Base-by-base conservation (phyloP, 2,797 vertebrate genomes). In the Rhynchonycteris naso region DNA sequence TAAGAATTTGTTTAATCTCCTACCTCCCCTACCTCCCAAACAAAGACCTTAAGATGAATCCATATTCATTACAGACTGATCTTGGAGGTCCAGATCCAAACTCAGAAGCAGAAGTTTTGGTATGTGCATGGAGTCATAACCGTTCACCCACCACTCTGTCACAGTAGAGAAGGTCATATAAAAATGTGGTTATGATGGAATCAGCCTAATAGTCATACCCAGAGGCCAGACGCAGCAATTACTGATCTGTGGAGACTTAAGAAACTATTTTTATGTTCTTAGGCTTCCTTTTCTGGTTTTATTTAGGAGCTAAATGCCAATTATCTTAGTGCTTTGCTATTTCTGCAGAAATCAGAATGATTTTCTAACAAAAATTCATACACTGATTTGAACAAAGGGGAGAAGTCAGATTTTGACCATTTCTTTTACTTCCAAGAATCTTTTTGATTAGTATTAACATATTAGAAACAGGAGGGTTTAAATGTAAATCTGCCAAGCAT, bases 231-330 rank as follows among this genome's bases (percentile, higher is more conserved):
- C 33, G 54, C n/a, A 75, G 50, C 56, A 26, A 56, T 85, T 66
- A 72, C 38, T 66, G 69, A 52, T 82, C 88, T 26, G 1, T 24
- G 47, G 81, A 43, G 71, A 88, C 38, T 56, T 80, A 54, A 66
- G 19, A 95, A 92, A 88, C 79, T 58, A 63, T 38, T 93, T 95
- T 87, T 94, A 68, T 81, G 71, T 94, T 95, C 90, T 93, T 97
- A 91, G 35, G 63, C 95, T 96, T 91, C 97, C 95, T 95, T 97
- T 97, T 56, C 86, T 97, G 96, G 86, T 81, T 95, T 96, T 86
- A 86, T 93, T 93, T 93, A 47, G 19, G n/a, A 97, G 9, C 33
- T 86, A 83, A 90, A 92, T 83, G 74, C 74, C 61, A 94, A 12
- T 16, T 69, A 38, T 86, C 56, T 66, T 58, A 58, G 13, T 90